Evolutionary conservation across 2,113 vertebrate species (phyloP).

Genomic region (Falcunculus frontatus): DNA sequence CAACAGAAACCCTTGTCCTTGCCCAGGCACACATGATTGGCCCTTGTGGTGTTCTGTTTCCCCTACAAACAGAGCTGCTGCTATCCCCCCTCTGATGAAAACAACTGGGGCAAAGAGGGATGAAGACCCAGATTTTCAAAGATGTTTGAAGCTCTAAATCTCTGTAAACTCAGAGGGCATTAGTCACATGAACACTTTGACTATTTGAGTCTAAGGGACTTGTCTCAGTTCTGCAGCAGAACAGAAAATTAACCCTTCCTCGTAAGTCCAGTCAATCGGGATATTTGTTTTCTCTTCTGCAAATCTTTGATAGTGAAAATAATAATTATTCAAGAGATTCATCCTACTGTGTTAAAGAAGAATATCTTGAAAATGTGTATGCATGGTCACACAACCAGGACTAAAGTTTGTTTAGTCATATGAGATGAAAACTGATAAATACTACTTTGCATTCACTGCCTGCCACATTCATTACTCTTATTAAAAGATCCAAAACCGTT

Average conservation of each 20-base stretch:
- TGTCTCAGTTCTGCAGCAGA: neutral
- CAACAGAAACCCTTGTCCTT: neutral
- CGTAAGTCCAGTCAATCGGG: neutral
- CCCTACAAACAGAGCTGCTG: accelerated
- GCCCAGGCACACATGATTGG: neutral
- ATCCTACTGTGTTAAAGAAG: neutral
- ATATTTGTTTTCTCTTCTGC: neutral
- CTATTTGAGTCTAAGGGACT: neutral
- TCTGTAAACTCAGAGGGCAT: neutral
- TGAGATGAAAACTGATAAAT: conserved; percentile 23
- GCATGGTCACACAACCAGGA: neutral
- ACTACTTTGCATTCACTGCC: conserved; percentile 1
- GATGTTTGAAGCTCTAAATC: neutral
- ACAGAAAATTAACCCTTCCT: neutral
- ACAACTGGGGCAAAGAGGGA: neutral
- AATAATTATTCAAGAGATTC: neutral
- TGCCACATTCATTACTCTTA: neutral
- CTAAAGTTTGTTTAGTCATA: conserved; percentile 14
- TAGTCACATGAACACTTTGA: neutral
- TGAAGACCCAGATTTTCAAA: neutral
- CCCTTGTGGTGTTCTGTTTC: neutral
- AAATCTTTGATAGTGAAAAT: neutral
- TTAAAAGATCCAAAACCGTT: neutral
- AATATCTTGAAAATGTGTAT: neutral
- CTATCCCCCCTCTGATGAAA: neutral